A percentile compares a stretch with the other conserved stretches of the same genome.
These are phyloP conservation scores for Eupithecia subfuscata DNA, from an alignment of 2,888 invertebrate genomes.

Conservation along the genomic window DNA sequence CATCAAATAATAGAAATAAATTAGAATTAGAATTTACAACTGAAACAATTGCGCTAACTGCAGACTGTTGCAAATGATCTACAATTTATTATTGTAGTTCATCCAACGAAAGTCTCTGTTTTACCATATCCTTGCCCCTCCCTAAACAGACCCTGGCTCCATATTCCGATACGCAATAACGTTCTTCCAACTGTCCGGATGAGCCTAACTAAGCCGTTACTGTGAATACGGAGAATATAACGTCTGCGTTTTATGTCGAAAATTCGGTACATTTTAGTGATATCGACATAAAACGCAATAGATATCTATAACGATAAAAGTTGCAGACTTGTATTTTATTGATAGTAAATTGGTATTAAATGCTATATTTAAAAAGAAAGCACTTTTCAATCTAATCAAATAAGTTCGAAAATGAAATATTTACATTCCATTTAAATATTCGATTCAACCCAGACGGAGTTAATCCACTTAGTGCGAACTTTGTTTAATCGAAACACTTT, in stretches of 20 bases:
- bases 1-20: no score
- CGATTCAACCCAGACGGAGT: constrained; percentile 4
- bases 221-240: constrained; percentile 18
- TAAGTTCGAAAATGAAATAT: constrained; percentile 6
- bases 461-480: constrained; percentile 24
- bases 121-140: constrained; percentile 19
- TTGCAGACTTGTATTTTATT: no score
- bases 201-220: constrained; percentile 52
- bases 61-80: no score
- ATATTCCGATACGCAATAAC: constrained; percentile 50
- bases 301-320: no score
- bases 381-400: not conserved
- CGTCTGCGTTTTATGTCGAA: constrained; percentile 11
- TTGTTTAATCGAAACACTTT: constrained; percentile 13
- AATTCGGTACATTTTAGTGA: no score
- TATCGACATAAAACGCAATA: no score
- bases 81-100: no score
- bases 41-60: no score
- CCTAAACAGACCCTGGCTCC: constrained; percentile 14
- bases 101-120: not conserved
- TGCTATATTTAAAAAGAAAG: no score
- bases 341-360: no score
- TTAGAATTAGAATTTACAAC: no score
- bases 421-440: constrained; percentile 11
- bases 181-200: constrained; percentile 48